phyloP scores from a whole-genome alignment of 2,113 vertebrate genomes.

The Leuciscus idus region DNA sequence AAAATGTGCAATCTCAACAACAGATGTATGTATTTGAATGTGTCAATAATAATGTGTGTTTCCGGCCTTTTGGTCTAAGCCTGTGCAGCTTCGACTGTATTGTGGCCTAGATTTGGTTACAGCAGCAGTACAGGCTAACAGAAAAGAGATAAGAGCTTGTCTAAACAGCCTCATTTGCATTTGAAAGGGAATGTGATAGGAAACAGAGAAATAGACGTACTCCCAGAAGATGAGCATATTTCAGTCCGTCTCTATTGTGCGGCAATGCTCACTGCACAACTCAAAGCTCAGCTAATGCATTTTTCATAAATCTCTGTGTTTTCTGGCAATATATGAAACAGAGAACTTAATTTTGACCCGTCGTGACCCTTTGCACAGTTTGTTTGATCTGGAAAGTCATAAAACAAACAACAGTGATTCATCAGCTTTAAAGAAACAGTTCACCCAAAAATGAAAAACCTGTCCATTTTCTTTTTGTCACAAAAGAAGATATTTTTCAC shows the following conservation, averaged over 20 bases:
- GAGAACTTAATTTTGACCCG: slow-evolving; percentile 7
- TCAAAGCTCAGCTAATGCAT: slow-evolving; percentile 10
- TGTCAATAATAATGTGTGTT: slow-evolving; percentile 18
- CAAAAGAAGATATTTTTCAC: no score
- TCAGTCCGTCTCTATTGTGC: slow-evolving; percentile 20
- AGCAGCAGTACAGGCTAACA: not conserved
- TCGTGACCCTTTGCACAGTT: not conserved
- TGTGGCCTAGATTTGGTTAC: slow-evolving; percentile 41
- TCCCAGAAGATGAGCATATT: slow-evolving; percentile 37
- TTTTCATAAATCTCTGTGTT: slow-evolving; percentile 32
- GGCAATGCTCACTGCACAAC: not conserved
- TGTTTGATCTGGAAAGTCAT: slow-evolving; percentile 20
- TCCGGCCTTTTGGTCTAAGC: slow-evolving; percentile 5
- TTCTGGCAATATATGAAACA: slow-evolving; percentile 16
- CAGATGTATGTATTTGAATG: slow-evolving; percentile 39
- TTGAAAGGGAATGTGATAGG: slow-evolving; percentile 30
- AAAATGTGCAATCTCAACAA: not conserved
- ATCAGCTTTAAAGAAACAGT: not conserved
- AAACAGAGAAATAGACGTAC: slow-evolving; percentile 1
- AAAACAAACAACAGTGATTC: not conserved
- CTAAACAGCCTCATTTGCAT: slow-evolving; percentile 53
- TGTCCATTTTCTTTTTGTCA: not conserved
- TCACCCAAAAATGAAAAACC: not conserved
- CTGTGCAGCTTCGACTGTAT: not conserved
- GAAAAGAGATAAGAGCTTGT: slow-evolving; percentile 22